phyloP scores from a whole-genome alignment of 2,797 vertebrate species.

The Limosa lapponica region DNA sequence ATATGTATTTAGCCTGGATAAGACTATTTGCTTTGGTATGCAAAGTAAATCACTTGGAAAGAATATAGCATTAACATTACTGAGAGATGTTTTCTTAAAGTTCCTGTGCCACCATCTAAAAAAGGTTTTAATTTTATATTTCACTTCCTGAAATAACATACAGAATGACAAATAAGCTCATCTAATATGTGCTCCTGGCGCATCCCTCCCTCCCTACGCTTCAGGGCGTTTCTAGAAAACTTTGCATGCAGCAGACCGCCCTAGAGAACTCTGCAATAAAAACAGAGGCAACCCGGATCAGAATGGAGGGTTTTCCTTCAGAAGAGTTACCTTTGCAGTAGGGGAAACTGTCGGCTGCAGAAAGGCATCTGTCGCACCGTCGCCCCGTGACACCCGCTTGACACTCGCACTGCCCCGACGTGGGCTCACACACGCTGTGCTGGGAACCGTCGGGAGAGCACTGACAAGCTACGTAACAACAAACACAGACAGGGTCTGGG shows the following conservation, averaged over 20 bases:
- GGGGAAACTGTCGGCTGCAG: constrained; percentile 80
- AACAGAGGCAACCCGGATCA: fast-evolving
- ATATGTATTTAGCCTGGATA: not conserved
- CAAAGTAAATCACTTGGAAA: not conserved
- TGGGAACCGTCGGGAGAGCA: constrained; percentile 84
- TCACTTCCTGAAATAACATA: not conserved
- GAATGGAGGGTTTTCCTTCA: not conserved
- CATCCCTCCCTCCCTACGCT: not conserved
- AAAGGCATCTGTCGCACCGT: constrained; percentile 84
- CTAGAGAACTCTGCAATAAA: not conserved
- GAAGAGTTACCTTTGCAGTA: constrained; percentile 81
- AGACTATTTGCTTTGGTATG: not conserved
- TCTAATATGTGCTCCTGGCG: not conserved
- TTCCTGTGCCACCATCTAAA: not conserved
- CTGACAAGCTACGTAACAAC: constrained; percentile 78
- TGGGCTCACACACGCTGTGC: constrained; percentile 73
- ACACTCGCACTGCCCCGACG: constrained; percentile 86
- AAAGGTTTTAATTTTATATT: not conserved
- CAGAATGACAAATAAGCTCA: not conserved
- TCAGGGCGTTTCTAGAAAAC: not conserved
- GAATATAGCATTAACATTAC: not conserved
- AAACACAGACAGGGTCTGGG: not conserved
- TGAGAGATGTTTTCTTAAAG: not conserved
- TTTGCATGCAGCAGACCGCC: not conserved
- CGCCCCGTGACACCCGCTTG: constrained; percentile 79